A percentile compares a stretch with the other conserved stretches of the same genome.
phyloP scores from a whole-genome alignment of 2,888 invertebrate genomes.

The Halictus quadricinctus region DNA sequence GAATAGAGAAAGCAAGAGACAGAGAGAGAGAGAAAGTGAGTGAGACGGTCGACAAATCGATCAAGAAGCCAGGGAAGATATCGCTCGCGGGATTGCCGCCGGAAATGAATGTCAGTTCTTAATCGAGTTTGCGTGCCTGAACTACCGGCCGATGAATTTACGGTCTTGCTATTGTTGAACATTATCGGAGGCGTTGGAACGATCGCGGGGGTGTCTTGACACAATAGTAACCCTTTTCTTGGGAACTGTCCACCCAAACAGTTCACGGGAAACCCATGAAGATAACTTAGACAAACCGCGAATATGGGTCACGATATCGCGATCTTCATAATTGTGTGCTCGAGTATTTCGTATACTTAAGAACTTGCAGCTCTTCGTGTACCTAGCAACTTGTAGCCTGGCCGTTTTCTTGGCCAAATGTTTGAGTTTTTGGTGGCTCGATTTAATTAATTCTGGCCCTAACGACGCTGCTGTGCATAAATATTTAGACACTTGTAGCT shows the following conservation, averaged over 20 bases:
- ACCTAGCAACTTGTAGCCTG: neutral
- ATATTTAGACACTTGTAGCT: neutral
- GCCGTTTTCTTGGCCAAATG: neutral
- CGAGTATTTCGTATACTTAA: neutral
- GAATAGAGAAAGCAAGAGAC: neutral
- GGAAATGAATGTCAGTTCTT: constrained; percentile 60
- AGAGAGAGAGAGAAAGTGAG: neutral
- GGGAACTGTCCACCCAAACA: neutral
- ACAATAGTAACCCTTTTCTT: neutral
- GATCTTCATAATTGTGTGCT: neutral
- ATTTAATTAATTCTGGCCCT: neutral
- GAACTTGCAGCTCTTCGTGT: neutral
- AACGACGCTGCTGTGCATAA: neutral
- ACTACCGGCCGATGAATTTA: constrained; percentile 21
- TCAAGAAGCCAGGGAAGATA: constrained; percentile 42
- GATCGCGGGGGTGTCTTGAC: neutral
- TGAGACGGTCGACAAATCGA: constrained; percentile 36
- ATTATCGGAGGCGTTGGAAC: neutral
- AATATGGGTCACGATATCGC: neutral
- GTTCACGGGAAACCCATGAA: neutral
- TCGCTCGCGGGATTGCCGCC: constrained; percentile 30
- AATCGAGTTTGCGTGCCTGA: constrained; percentile 53
- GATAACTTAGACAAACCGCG: neutral
- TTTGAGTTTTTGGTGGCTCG: neutral
- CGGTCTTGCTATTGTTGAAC: constrained; percentile 18